phyloP scores from a whole-genome alignment of 2,888 invertebrate genomes.

The Micoletzkya japonica region DNA sequence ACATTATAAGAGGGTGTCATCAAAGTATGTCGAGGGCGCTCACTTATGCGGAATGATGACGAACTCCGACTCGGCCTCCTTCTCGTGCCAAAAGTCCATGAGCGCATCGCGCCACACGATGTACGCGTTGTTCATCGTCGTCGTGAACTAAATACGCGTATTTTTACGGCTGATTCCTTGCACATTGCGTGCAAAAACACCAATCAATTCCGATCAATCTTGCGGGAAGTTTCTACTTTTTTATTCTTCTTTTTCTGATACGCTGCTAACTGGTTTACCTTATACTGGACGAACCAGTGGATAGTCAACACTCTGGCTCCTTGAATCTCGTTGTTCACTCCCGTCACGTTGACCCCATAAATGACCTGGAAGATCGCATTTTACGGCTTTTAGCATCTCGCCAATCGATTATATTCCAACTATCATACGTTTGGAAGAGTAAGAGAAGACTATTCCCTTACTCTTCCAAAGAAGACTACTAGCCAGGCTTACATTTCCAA shows the following conservation, averaged over 20 bases:
- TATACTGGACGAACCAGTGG: constrained; percentile 46
- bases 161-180: no score
- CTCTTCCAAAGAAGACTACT: no score
- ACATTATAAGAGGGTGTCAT: no score
- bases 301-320: constrained; percentile 62
- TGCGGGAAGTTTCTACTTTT: no score
- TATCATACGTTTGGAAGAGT: no score
- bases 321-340: constrained; percentile 61
- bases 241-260: no score
- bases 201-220: no score
- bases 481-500: constrained; percentile 58
- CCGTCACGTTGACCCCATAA: constrained; percentile 61
- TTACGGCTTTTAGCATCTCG: no score
- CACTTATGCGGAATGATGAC: constrained; percentile 63
- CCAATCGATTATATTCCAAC: no score
- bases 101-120: constrained; percentile 45
- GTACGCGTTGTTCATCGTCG: constrained; percentile 12
- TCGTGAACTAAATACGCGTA: constrained; percentile 1
- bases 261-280: no score
- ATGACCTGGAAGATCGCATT: constrained; percentile 59
- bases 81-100: constrained; percentile 55
- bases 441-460: no score
- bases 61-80: constrained; percentile 50
- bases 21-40: no score
- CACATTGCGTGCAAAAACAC: neutral